A percentile compares a stretch with the other conserved stretches of the same genome.
Evolutionary conservation across 2,888 invertebrate species (phyloP).

Genomic region (Heterodera filipjevi): DNA sequence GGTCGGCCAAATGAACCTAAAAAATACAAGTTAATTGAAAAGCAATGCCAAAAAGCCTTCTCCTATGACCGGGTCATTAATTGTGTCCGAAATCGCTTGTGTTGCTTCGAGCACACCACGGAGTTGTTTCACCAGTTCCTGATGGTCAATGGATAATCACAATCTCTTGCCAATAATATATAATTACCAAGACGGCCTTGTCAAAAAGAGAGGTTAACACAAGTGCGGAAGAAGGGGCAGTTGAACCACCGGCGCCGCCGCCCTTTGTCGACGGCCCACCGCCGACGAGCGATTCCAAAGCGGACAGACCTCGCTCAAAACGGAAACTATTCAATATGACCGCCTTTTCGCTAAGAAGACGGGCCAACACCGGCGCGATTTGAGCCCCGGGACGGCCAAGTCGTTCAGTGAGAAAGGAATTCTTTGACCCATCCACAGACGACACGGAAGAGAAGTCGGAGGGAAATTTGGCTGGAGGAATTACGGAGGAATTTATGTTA

Average conservation of each 20-base stretch:
- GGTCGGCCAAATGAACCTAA: conserved; percentile 66
- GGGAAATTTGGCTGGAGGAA: neutral
- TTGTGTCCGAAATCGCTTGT: conserved; percentile 84
- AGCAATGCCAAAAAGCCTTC: neutral
- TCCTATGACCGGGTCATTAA: conserved; percentile 82
- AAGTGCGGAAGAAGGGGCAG: conserved; percentile 41
- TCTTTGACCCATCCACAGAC: neutral
- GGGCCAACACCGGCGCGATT: conserved; percentile 93
- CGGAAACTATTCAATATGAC: conserved; percentile 78
- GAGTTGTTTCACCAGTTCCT: conserved; percentile 88
- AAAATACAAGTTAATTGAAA: conserved; percentile 22
- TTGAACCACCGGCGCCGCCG: conserved; percentile 41
- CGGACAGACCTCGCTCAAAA: conserved; percentile 87
- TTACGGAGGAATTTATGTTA: neutral
- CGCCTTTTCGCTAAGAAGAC: conserved; percentile 84
- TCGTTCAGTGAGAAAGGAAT: conserved; percentile 30
- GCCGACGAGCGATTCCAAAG: conserved; percentile 52
- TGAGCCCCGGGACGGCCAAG: conserved; percentile 66
- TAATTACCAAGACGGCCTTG: conserved; percentile 50
- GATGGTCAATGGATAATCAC: conserved; percentile 66
- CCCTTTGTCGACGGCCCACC: neutral
- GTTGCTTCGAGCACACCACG: conserved; percentile 93
- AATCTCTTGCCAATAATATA: neutral
- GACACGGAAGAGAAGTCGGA: conserved; percentile 1
- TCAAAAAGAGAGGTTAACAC: conserved; percentile 47